Evolutionary conservation across 2,113 vertebrate species (phyloP).

Genomic region (Lamprotornis superbus): DNA sequence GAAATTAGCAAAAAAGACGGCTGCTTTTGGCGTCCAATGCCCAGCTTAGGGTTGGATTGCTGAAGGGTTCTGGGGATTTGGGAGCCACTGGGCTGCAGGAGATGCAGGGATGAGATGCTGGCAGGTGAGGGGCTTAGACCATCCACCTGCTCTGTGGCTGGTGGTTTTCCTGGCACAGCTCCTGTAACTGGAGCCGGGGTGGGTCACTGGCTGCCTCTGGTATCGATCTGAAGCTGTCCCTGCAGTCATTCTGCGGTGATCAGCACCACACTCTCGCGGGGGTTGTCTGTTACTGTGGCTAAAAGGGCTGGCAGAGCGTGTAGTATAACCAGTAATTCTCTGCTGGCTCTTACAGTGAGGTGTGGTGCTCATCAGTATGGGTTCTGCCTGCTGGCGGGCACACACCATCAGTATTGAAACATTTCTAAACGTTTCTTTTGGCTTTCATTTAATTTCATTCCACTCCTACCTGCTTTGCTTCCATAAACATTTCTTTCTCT

Average conservation of each 20-base stretch:
- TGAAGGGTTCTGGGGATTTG: neutral
- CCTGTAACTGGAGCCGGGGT: neutral
- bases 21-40: neutral
- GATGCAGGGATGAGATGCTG: neutral
- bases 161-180: neutral
- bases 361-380: neutral
- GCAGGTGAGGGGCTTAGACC: neutral
- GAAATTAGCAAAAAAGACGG: neutral
- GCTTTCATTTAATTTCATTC: neutral
- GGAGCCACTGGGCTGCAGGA: neutral
- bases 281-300: neutral
- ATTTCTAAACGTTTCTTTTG: neutral
- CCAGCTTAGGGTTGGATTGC: neutral
- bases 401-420: neutral
- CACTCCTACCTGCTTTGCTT: neutral
- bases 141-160: rapidly evolving
- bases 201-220: neutral
- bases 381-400: neutral
- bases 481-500: neutral
- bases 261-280: rapidly evolving
- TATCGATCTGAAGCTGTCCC: neutral
- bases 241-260: neutral
- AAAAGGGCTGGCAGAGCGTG: neutral
- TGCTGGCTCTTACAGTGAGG: neutral
- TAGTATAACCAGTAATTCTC: neutral